Conservation (phyloP, 2,113 vertebrate genomes). For the Donacobius atricapilla region DNA sequence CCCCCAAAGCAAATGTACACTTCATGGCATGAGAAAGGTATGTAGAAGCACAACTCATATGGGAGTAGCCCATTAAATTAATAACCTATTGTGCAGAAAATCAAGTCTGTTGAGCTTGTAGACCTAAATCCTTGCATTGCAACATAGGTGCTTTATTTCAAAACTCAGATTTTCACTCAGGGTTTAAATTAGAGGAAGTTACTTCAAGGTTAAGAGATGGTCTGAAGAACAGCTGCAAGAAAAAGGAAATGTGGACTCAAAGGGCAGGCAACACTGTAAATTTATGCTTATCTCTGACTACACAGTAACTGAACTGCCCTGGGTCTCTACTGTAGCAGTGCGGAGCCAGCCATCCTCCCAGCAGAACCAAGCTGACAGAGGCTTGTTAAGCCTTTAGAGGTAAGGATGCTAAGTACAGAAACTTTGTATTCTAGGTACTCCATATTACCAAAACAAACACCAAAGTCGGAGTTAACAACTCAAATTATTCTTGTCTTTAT, state of each 20-base stretch:
- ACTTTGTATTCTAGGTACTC: not conserved
- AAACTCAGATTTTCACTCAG: not conserved
- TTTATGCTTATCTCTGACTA: not conserved
- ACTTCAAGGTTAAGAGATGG: not conserved
- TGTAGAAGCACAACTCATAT: not conserved
- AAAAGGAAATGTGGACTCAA: not conserved
- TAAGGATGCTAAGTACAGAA: not conserved
- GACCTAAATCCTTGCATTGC: not conserved
- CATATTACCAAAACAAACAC: not conserved
- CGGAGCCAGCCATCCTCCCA: not conserved
- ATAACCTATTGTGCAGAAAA: not conserved
- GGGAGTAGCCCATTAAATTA: not conserved
- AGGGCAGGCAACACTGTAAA: not conserved
- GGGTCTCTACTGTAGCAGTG: not conserved
- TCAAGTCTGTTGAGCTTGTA: not conserved
- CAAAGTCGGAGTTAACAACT: not conserved
- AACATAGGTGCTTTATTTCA: not conserved
- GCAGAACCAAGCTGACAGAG: not conserved
- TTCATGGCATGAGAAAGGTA: fast-evolving
- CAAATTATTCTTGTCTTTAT: not conserved
- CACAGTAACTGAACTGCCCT: not conserved
- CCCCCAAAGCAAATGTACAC: not conserved
- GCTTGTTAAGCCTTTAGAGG: not conserved
- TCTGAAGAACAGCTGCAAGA: not conserved
- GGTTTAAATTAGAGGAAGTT: not conserved